Base-by-base conservation (phyloP, 2,888 invertebrate species). In the Calliphora vomitoria region DNA sequence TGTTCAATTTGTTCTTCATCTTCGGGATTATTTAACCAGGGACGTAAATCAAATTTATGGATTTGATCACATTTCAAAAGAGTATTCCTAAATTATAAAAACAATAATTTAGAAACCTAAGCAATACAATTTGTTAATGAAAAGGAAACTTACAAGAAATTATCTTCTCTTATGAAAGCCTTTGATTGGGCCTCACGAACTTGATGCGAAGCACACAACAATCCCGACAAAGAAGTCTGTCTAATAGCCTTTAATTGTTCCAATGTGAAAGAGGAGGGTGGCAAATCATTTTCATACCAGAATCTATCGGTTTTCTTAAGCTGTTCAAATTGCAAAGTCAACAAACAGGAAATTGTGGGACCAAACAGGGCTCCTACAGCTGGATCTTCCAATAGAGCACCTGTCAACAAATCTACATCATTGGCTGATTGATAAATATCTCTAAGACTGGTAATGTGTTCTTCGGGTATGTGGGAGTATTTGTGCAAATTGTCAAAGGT, bases 211-310 rank as follows among this genome's bases (percentile, higher is more conserved):
- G 96, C 96, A 91, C 98, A 98, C 10, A 98, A 94, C 5, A 98
- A 94, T 2, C 97, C 96, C 0, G 98, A 96, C 0, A 98, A 93
- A 0, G 97, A 96, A 0, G 97, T 96, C 91, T 97, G 97, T 68
- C 97, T 95, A 71, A 98, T 95, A 89, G 98, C 97, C 80, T 95
- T 95, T 11, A 98, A 94, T 92, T 98, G 98, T 71, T 96, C 96
- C 85, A 95, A 94, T 0, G 95, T 95, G 88, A 98, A 95, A 0
- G 98, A 96, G 18, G 98, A 97, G 0, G 98, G 98, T 0, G 98
- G 98, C 66, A 98, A 95, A 91, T 98, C 98, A 92, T 98, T 98
- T 93, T 99, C 98, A 91, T 98, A 98, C 98, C 98, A 99, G 93
- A 98, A 98, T 88, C 98, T 95, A 94, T 99, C 99, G 78, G 98